Evolutionary conservation across 1,140 invertebrate species (phyloP).

Genomic region (Penaeus chinensis): DNA sequence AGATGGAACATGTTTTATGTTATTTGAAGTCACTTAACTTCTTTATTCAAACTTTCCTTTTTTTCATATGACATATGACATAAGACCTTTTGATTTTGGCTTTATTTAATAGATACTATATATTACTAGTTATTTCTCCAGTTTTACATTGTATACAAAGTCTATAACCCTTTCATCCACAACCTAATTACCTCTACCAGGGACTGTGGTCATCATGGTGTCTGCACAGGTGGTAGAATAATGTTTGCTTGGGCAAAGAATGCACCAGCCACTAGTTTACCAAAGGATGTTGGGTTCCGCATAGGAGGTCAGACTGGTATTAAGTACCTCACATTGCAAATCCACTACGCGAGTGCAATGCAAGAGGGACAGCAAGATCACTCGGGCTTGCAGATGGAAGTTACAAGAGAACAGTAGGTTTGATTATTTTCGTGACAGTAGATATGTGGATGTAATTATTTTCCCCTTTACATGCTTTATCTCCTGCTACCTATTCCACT

Average conservation of each 20-base stretch:
- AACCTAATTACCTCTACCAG: conserved; percentile 62
- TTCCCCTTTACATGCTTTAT: background rate
- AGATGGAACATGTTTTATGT: background rate
- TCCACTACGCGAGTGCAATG: conserved; percentile 70
- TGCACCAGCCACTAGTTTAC: conserved; percentile 73
- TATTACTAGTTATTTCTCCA: background rate
- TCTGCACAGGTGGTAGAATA: conserved; percentile 69
- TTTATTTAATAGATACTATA: background rate
- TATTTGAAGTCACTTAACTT: background rate
- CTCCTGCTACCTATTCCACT: background rate
- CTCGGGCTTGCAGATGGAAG: conserved; percentile 57
- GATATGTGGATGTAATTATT: background rate
- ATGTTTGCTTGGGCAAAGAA: conserved; percentile 78
- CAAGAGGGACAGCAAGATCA: conserved; percentile 54
- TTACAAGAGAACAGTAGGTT: conserved; percentile 56
- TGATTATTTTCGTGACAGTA: background rate
- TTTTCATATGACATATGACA: background rate
- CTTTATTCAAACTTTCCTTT: conserved; percentile 56
- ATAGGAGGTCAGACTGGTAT: conserved; percentile 70
- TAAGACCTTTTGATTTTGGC: background rate
- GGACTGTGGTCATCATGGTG: conserved; percentile 68
- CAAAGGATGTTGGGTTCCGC: conserved; percentile 73
- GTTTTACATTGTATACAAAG: conserved; percentile 14
- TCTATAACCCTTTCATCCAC: conserved; percentile 8
- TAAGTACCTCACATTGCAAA: conserved; percentile 73